These are phyloP conservation scores for Cheilosia grossa DNA, from an alignment of 2,888 invertebrate species.

Conservation along the genomic window DNA sequence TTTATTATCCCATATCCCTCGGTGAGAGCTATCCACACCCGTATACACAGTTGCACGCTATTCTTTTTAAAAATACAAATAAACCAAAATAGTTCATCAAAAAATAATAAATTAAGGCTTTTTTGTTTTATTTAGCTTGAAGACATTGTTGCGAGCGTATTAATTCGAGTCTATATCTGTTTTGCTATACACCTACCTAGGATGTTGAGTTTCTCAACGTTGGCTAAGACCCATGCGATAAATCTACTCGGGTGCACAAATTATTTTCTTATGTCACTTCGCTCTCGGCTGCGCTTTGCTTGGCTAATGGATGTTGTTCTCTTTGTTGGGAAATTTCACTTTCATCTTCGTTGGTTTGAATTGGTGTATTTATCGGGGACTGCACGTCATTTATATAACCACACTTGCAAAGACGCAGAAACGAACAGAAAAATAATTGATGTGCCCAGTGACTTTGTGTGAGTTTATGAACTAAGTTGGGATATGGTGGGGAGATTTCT, in stretches of 20 bases:
- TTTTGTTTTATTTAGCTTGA: conserved; percentile 48
- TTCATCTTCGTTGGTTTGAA: conserved; percentile 56
- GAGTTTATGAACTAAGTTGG: background rate
- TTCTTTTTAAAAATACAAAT: background rate
- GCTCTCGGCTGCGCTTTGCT: conserved; percentile 23
- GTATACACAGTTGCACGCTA: conserved; percentile 13
- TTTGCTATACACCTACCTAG: background rate
- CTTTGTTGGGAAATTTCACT: conserved; percentile 62
- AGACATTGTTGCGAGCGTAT: conserved; percentile 61
- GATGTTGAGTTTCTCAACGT: conserved; percentile 41
- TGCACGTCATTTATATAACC: conserved; percentile 16
- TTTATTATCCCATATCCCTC: conserved; percentile 54
- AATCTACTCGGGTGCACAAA: conserved; percentile 60
- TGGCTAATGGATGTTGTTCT: conserved; percentile 6
- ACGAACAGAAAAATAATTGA: conserved; percentile 44
- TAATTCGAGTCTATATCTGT: conserved; percentile 33
- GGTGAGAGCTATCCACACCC: background rate
- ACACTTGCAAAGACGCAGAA: conserved; percentile 5
- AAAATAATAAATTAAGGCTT: conserved; percentile 54
- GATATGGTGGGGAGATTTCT: background rate
- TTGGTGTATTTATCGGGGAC: conserved; percentile 25
- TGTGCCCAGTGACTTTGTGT: conserved; percentile 49
- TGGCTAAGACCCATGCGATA: conserved; percentile 58
- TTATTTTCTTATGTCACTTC: conserved; percentile 70
- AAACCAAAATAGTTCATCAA: conserved; percentile 27